Conservation (phyloP, 2,797 vertebrate species). For the Pseudopleuronectes americanus region DNA sequence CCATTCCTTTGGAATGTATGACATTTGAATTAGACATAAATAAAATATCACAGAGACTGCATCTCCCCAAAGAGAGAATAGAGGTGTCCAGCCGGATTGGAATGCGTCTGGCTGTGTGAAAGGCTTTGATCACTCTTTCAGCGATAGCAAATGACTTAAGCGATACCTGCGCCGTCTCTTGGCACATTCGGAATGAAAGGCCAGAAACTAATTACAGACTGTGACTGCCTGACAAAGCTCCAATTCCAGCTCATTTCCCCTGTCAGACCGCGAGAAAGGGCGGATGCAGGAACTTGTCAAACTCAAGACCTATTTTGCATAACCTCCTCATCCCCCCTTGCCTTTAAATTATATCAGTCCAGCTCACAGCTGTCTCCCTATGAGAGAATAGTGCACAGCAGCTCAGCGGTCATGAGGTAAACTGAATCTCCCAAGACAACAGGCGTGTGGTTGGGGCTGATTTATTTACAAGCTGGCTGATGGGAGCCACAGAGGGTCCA, state of each 20-base stretch:
- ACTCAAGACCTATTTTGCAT: conserved; percentile 46
- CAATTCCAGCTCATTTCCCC: conserved; percentile 55
- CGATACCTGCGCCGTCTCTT: conserved; percentile 46
- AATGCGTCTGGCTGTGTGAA: conserved; percentile 36
- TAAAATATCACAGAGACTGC: conserved; percentile 2
- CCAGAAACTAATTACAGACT: conserved; percentile 70
- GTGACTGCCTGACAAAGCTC: conserved; percentile 62
- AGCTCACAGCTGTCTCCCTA: conserved; percentile 44
- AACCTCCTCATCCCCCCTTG: not conserved
- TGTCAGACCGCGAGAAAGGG: conserved; percentile 44
- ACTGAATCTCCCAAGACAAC: conserved; percentile 76
- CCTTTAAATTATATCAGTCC: conserved; percentile 32
- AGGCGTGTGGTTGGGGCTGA: conserved; percentile 63
- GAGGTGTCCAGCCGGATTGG: conserved; percentile 14
- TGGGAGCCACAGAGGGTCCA: conserved; percentile 61
- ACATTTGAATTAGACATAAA: conserved; percentile 31
- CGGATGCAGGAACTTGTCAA: conserved; percentile 46
- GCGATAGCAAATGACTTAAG: conserved; percentile 46
- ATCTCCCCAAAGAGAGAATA: conserved; percentile 29
- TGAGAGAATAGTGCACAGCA: conserved; percentile 62
- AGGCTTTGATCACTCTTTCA: conserved; percentile 57
- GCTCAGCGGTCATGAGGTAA: conserved; percentile 67
- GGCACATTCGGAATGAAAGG: conserved; percentile 62
- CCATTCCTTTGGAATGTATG: not conserved
- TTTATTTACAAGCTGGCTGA: conserved; percentile 79